Conservation (phyloP, 2,888 invertebrate genomes). For the Cremastinae sp. region DNA sequence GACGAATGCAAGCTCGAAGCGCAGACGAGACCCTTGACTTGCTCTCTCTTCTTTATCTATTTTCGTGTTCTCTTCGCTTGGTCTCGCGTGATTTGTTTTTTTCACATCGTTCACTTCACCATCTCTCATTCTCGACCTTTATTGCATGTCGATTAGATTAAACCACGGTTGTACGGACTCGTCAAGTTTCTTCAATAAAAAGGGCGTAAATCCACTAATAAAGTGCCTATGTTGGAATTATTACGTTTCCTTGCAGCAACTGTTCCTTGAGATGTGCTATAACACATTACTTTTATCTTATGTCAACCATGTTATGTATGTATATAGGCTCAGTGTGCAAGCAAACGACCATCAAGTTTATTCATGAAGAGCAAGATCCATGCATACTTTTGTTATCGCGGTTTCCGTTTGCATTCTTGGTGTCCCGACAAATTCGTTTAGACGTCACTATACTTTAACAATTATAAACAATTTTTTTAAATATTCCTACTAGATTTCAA, state of each 20-base stretch:
- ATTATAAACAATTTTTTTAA: no score
- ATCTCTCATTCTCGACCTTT: conserved; percentile 55
- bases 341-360: conserved; percentile 49
- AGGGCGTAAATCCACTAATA: no score
- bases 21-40: conserved; percentile 29
- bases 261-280: conserved; percentile 2
- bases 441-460: no score
- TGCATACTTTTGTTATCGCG: no score
- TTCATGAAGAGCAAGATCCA: no score
- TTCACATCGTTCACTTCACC: conserved; percentile 9
- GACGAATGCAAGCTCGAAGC: conserved; percentile 34
- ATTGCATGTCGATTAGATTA: conserved; percentile 63
- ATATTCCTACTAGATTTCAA: no score
- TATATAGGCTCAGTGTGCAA: no score
- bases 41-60: conserved; percentile 12
- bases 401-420: conserved; percentile 11
- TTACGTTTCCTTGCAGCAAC: not conserved
- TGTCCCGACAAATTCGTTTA: conserved; percentile 1
- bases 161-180: conserved; percentile 31
- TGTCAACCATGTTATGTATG: conserved; percentile 28
- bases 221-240: no score
- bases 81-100: not conserved
- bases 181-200: not conserved
- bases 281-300: conserved; percentile 4
- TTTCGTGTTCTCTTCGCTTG: conserved; percentile 2